A percentile compares a stretch with the other conserved stretches of the same genome.
These are phyloP conservation scores for Bombylius major DNA, from an alignment of 2,888 invertebrate species.

Conservation along the genomic window DNA sequence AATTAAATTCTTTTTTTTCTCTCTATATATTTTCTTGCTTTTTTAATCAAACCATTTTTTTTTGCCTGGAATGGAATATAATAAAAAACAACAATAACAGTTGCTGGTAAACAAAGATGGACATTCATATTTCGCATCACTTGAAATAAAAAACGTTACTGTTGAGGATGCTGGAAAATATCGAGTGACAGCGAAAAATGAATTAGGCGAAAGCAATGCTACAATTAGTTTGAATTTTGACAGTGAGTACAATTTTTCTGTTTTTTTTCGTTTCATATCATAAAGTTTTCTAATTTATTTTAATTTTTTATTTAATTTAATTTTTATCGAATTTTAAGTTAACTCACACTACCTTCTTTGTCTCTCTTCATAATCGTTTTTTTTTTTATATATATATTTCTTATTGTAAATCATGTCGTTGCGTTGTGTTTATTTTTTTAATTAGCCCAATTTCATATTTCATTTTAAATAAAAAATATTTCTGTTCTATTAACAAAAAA, in stretches of 20 bases:
- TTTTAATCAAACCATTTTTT: no score
- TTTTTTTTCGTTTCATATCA: not conserved
- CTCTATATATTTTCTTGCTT: no score
- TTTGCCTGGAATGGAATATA: no score
- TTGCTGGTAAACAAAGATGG: conserved; percentile 81
- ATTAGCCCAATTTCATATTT: no score
- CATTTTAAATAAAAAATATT: no score
- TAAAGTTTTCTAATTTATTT: not conserved
- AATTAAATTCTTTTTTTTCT: no score
- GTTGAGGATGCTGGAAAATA: conserved; percentile 97
- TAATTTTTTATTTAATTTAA: not conserved
- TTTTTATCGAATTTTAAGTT: not conserved
- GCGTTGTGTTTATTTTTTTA: no score
- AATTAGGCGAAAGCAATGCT: conserved; percentile 93
- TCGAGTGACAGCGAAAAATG: conserved; percentile 93
- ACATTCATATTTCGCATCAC: conserved; percentile 83
- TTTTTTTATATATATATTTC: no score
- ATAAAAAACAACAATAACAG: conserved; percentile 37
- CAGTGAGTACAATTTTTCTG: conserved; percentile 58
- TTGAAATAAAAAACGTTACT: conserved; percentile 88
- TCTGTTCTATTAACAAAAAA: no score
- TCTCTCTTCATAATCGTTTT: no score
- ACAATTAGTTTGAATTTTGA: conserved; percentile 96
- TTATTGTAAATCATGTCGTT: no score
- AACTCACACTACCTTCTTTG: not conserved